A percentile compares a stretch with the other conserved stretches of the same genome.
Evolutionary conservation across 1,140 invertebrate genomes (phyloP).

Genomic region (Cecropterus lyciades): DNA sequence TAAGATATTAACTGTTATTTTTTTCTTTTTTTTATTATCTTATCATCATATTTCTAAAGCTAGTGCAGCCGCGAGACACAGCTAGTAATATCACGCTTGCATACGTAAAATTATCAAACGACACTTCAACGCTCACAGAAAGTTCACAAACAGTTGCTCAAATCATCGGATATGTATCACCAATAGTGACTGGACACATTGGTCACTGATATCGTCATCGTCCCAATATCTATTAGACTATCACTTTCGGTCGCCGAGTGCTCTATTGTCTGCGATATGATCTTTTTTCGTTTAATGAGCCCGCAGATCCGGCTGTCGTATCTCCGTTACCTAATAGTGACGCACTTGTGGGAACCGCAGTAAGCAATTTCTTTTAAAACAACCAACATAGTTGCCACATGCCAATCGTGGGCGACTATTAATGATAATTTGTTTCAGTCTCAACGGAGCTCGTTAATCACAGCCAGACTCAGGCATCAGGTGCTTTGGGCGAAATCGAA

Average conservation of each 20-base stretch:
- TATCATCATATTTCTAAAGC: no score
- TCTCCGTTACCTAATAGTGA: slow-evolving; percentile 74
- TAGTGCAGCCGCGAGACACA: no score
- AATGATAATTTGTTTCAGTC: slow-evolving; percentile 31
- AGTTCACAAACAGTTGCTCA: slow-evolving; percentile 2
- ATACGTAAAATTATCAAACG: background rate
- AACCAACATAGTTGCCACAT: slow-evolving; percentile 19
- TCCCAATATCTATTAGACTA: slow-evolving; percentile 70
- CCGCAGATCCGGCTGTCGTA: slow-evolving; percentile 61
- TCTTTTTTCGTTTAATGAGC: slow-evolving; percentile 76
- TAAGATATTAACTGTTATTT: no score
- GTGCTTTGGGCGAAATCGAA: slow-evolving; percentile 6
- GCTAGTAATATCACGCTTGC: no score
- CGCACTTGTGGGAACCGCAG: slow-evolving; percentile 67
- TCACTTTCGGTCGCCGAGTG: slow-evolving; percentile 76
- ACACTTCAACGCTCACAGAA: background rate
- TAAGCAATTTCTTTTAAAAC: slow-evolving; percentile 53
- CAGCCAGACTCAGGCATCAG: slow-evolving; percentile 19
- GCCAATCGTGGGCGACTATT: slow-evolving; percentile 32
- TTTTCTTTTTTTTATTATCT: no score
- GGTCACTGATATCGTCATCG: slow-evolving; percentile 59
- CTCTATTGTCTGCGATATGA: slow-evolving; percentile 75
- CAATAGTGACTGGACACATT: slow-evolving; percentile 59
- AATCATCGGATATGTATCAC: slow-evolving; percentile 33
- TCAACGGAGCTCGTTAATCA: slow-evolving; percentile 28